Conservation (phyloP, 1,140 invertebrate genomes). For the Thalassaphorura encarpata region DNA sequence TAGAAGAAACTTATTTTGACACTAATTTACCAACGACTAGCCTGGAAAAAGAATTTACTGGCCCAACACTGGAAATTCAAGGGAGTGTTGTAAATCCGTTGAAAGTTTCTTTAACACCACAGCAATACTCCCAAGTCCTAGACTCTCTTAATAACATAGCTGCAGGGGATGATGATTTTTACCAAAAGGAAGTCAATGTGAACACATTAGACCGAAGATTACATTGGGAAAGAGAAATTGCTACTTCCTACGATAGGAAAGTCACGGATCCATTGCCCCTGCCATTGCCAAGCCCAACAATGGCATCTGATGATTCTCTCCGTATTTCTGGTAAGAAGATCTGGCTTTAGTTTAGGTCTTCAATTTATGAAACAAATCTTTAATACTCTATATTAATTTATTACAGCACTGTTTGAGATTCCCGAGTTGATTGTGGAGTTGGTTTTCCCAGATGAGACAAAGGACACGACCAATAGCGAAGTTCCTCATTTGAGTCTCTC, state of each 20-base stretch:
- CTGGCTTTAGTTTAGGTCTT: not conserved
- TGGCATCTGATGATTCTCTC: constrained; percentile 12
- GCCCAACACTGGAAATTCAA: constrained; percentile 44
- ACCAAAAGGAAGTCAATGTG: constrained; percentile 7
- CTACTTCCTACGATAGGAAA: not conserved
- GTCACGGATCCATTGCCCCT: constrained; percentile 5
- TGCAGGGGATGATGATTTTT: constrained; percentile 14
- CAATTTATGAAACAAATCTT: not conserved
- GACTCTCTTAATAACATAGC: constrained; percentile 45
- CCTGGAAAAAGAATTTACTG: not conserved
- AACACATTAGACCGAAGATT: constrained; percentile 5
- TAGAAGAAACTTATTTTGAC: constrained; percentile 8
- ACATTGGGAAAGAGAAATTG: constrained; percentile 22
- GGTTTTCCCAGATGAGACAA: constrained; percentile 11
- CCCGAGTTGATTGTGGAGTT: constrained; percentile 61
- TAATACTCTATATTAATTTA: constrained; percentile 24
- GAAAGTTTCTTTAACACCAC: constrained; percentile 70
- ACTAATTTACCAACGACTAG: not conserved
- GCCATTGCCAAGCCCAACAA: constrained; percentile 29
- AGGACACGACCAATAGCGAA: not conserved
- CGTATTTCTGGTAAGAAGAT: constrained; percentile 13
- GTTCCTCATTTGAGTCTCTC: constrained; percentile 22
- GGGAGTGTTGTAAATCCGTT: constrained; percentile 72
- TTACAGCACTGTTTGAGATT: constrained; percentile 59
- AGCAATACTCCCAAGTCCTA: constrained; percentile 79